phyloP scores from a whole-genome alignment of 2,888 invertebrate genomes.

The Ormyrus labotus region DNA sequence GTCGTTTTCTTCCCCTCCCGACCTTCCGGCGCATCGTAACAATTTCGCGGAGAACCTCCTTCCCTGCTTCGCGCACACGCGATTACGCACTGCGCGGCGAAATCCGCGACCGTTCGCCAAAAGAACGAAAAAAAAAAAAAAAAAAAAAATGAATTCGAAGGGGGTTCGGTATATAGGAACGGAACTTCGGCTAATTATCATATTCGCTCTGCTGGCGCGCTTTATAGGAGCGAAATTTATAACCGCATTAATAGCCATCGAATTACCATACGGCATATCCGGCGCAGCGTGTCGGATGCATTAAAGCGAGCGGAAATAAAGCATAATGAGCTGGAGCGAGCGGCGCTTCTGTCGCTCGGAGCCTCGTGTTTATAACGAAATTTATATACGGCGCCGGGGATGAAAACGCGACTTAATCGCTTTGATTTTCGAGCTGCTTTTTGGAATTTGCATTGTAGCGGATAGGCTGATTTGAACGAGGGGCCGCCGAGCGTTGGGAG shows the following conservation, averaged over 20 bases:
- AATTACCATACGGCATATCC: slow-evolving; percentile 45
- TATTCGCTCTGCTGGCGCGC: slow-evolving; percentile 12
- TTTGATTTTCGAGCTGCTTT: background rate
- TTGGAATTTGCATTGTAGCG: too few species aligned
- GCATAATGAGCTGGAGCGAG: slow-evolving; percentile 19
- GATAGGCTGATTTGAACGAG: too few species aligned
- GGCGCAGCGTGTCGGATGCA: slow-evolving; percentile 6
- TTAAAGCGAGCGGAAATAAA: slow-evolving; percentile 44
- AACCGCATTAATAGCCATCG: slow-evolving; percentile 47
- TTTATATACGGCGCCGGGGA: slow-evolving; percentile 6
- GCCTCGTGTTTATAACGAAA: slow-evolving; percentile 28
- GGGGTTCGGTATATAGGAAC: too few species aligned
- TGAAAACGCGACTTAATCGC: slow-evolving; percentile 18
- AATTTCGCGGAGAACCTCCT: background rate
- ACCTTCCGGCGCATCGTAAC: slow-evolving; percentile 4
- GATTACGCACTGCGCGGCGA: background rate
- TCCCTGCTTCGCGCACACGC: background rate
- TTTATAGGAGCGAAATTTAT: slow-evolving; percentile 45
- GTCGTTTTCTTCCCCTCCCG: too few species aligned
- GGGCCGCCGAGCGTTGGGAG: too few species aligned
- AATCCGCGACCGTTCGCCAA: too few species aligned
- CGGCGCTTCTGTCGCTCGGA: background rate
- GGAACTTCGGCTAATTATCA: slow-evolving; percentile 35
- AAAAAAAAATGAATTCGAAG: too few species aligned
- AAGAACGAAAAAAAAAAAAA: too few species aligned